Evolutionary conservation across 1,140 invertebrate genomes (phyloP).

Genomic region (Listronotus bonariensis): DNA sequence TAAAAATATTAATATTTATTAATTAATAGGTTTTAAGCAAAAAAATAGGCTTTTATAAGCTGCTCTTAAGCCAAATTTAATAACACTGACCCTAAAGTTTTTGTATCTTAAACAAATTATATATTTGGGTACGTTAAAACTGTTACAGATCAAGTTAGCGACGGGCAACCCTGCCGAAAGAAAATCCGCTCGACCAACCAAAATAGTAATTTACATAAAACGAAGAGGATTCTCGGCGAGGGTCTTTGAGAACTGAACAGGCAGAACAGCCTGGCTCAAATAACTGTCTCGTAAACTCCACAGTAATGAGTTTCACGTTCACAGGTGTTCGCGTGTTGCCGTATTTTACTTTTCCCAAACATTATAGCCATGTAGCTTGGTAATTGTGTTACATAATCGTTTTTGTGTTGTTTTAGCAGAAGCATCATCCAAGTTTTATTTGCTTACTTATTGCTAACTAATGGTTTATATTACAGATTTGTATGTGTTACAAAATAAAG

Average conservation of each 20-base stretch:
- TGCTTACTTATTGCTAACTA: background rate
- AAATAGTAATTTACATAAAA: conserved; percentile 36
- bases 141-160: conserved; percentile 8
- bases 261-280: conserved; percentile 23
- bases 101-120: background rate
- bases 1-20: too few relatives aligned
- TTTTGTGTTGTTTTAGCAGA: conserved; percentile 19
- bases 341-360: conserved; percentile 33
- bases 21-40: too few relatives aligned
- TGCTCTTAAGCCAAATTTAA: too few relatives aligned
- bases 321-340: conserved; percentile 36
- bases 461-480: background rate
- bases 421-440: conserved; percentile 8
- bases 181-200: conserved; percentile 23
- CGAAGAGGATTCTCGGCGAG: conserved; percentile 19
- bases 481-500: background rate
- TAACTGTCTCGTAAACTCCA: conserved; percentile 39
- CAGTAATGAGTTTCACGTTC: conserved; percentile 41
- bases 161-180: background rate
- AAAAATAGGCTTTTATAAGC: too few relatives aligned
- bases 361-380: conserved; percentile 26
- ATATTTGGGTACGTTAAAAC: conserved; percentile 16
- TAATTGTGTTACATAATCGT: conserved; percentile 34
- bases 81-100: too few relatives aligned
- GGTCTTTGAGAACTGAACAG: conserved; percentile 34